Percentiles rank a stretch among this genome's conserved stretches.
These are phyloP conservation scores for Aplidium turbinatum DNA, from an alignment of 23 tunicate genomes.

Conservation along the genomic window DNA sequence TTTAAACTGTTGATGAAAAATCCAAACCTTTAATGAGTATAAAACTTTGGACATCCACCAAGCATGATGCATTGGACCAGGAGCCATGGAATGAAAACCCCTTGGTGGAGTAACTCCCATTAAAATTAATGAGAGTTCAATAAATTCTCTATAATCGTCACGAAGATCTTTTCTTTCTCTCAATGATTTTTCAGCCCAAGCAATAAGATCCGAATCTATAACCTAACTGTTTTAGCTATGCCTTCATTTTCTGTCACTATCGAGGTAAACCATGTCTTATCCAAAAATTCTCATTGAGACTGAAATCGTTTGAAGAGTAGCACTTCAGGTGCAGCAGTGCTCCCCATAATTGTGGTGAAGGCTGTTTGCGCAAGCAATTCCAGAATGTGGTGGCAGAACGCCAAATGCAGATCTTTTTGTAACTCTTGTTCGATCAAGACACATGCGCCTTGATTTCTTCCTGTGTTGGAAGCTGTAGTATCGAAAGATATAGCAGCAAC, in stretches of 20 bases:
- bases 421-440: slow-evolving; percentile 16
- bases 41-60: slow-evolving; percentile 19
- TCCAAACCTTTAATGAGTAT: slow-evolving; percentile 18
- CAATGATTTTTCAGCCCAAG: slow-evolving; percentile 16
- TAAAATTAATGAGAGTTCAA: slow-evolving; percentile 19
- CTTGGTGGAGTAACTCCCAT: slow-evolving; percentile 3
- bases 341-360: slow-evolving; percentile 11
- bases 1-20: slow-evolving; percentile 21
- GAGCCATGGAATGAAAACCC: slow-evolving; percentile 15
- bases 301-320: slow-evolving; percentile 32
- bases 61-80: slow-evolving; percentile 28
- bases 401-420: slow-evolving; percentile 9
- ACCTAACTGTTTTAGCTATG: not conserved
- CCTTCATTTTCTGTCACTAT: not conserved
- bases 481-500: too few relatives aligned
- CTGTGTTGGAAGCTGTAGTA: not conserved
- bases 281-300: slow-evolving; percentile 7
- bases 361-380: slow-evolving; percentile 31
- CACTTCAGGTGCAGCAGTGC: slow-evolving; percentile 36
- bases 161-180: slow-evolving; percentile 12
- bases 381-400: slow-evolving; percentile 27
- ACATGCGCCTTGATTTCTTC: not conserved
- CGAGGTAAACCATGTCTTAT: not conserved
- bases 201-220: slow-evolving; percentile 1
- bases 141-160: slow-evolving; percentile 14